These are phyloP conservation scores for Gymnorhina tibicen DNA, from an alignment of 2,113 vertebrate species.

Conservation along the genomic window DNA sequence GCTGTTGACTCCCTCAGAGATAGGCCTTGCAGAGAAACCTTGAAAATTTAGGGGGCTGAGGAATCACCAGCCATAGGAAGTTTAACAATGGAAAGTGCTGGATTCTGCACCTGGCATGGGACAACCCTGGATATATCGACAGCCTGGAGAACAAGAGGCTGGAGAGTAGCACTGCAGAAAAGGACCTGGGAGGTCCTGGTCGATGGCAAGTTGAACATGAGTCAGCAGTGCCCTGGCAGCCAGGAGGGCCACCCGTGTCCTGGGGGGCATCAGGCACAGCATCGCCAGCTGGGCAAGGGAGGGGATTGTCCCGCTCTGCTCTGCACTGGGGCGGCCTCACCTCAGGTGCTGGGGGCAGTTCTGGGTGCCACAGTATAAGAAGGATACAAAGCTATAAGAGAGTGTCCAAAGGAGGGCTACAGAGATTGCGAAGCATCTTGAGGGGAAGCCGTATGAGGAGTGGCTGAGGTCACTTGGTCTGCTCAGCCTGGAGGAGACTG, in stretches of 20 bases:
- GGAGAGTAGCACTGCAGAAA: fast-evolving
- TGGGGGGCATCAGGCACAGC: background rate
- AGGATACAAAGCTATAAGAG: background rate
- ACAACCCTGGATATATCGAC: background rate
- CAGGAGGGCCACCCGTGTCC: fast-evolving
- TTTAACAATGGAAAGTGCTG: background rate
- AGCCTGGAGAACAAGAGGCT: background rate
- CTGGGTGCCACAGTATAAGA: fast-evolving
- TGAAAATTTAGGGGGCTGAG: background rate
- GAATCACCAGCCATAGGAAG: background rate
- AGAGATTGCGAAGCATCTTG: background rate
- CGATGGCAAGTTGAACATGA: fast-evolving
- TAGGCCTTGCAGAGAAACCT: background rate
- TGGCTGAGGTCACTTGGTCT: background rate
- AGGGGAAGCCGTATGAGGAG: fast-evolving
- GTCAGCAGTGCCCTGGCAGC: background rate
- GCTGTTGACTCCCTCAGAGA: background rate
- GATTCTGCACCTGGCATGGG: background rate
- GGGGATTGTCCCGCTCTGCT: background rate
- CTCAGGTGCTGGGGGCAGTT: background rate
- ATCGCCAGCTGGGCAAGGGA: fast-evolving
- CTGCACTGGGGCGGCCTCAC: background rate
- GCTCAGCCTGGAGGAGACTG: background rate
- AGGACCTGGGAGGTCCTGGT: too few species aligned
- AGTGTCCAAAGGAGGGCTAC: background rate